Conservation (phyloP, 2,113 vertebrate species). For the Xiphophorus couchianus region DNA sequence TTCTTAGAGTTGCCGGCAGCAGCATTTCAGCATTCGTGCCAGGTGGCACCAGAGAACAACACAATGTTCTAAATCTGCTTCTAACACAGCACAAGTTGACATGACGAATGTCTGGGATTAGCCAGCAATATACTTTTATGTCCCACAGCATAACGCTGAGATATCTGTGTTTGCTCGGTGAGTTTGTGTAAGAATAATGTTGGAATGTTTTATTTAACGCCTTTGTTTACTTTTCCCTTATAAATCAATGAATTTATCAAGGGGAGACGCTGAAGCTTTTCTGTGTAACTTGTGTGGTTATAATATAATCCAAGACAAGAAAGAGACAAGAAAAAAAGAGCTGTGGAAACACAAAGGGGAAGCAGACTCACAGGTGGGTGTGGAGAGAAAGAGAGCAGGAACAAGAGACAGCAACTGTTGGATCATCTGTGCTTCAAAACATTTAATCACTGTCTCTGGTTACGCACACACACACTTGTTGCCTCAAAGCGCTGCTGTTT, state of each 20-base stretch:
- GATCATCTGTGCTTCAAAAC: constrained; percentile 76
- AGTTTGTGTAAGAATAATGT: neutral
- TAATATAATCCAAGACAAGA: constrained; percentile 67
- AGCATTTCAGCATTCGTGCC: constrained; percentile 41
- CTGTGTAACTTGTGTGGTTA: constrained; percentile 62
- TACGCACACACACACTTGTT: constrained; percentile 55
- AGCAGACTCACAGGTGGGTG: constrained; percentile 37
- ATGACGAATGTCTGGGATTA: constrained; percentile 15
- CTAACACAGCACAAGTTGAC: constrained; percentile 5
- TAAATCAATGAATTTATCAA: neutral
- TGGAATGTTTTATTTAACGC: constrained; percentile 27
- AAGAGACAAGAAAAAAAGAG: constrained; percentile 45
- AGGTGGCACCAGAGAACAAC: constrained; percentile 55
- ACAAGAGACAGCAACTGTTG: constrained; percentile 75
- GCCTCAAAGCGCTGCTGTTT: constrained; percentile 64
- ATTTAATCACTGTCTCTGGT: constrained; percentile 79
- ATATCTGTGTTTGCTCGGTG: neutral
- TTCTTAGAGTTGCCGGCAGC: constrained; percentile 25
- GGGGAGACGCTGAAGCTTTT: constrained; percentile 3
- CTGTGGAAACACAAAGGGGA: constrained; percentile 39
- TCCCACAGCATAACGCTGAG: constrained; percentile 11
- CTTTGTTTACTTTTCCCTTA: constrained; percentile 4
- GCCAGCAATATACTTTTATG: constrained; percentile 19
- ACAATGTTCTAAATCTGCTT: constrained; percentile 16
- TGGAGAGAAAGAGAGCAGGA: constrained; percentile 36